Evolutionary conservation across 2,113 vertebrate genomes (phyloP).

Genomic region (Tangachromis dhanisi): DNA sequence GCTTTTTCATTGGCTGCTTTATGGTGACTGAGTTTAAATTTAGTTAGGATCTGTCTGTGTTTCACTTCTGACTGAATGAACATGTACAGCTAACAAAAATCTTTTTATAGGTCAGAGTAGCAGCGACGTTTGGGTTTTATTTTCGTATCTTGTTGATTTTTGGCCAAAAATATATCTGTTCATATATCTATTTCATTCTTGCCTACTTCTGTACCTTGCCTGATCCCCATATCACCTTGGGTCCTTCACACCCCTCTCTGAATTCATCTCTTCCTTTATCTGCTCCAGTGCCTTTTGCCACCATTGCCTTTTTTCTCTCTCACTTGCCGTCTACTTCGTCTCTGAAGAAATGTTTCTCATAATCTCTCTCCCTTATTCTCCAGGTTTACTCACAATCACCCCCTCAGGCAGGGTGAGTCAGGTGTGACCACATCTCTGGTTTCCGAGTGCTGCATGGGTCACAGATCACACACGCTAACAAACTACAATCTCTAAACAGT

Average conservation of each 20-base stretch:
- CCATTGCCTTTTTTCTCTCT: neutral
- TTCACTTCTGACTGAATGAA: neutral
- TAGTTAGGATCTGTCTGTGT: neutral
- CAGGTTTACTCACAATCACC: conserved; percentile 2
- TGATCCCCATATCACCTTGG: neutral
- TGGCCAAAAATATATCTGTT: neutral
- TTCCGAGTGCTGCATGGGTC: neutral
- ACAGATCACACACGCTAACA: neutral
- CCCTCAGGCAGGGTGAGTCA: conserved; percentile 28
- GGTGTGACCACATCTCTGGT: conserved; percentile 20
- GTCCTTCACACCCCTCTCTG: conserved; percentile 4
- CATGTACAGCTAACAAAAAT: neutral
- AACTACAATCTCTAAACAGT: neutral
- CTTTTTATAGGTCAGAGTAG: neutral
- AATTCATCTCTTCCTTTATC: conserved; percentile 27
- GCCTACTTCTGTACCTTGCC: neutral
- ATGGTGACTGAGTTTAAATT: neutral
- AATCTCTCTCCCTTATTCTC: conserved; percentile 4
- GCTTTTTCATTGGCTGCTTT: neutral
- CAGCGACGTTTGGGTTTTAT: neutral
- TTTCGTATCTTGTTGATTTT: neutral
- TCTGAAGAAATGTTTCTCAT: conserved; percentile 23
- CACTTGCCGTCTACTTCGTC: neutral
- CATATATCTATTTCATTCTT: neutral
- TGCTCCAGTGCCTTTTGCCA: neutral